phyloP scores from a whole-genome alignment of 2,888 invertebrate genomes.

The Agrochola lota region DNA sequence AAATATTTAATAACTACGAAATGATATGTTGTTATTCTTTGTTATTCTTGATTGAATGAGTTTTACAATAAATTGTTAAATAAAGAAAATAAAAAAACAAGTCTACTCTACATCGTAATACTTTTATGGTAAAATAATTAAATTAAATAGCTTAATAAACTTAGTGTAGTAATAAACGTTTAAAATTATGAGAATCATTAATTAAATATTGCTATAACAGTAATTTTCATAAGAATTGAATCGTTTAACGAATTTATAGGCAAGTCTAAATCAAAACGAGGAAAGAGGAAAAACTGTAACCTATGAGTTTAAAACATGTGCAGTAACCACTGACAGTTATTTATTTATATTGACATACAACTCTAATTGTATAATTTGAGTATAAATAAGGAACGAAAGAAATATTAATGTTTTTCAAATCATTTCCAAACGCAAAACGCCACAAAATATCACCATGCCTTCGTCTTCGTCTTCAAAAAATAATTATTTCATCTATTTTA shows the following conservation, averaged over 20 bases:
- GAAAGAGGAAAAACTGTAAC: constrained; percentile 42
- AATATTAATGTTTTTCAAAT: neutral
- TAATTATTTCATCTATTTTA: neutral
- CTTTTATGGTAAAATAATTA: constrained; percentile 81
- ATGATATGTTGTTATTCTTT: constrained; percentile 88
- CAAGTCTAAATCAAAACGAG: constrained; percentile 28
- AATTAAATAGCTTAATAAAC: constrained; percentile 38
- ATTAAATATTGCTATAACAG: constrained; percentile 44
- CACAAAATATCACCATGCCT: neutral
- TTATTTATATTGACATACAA: constrained; percentile 9
- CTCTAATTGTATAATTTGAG: constrained; percentile 7
- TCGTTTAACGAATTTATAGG: constrained; percentile 10
- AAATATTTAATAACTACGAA: constrained; percentile 62
- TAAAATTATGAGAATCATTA: constrained; percentile 61
- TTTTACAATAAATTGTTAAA: constrained; percentile 56
- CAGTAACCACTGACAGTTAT: constrained; percentile 8
- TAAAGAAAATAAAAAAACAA: constrained; percentile 58
- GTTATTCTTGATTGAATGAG: constrained; percentile 83
- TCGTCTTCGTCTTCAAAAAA: neutral
- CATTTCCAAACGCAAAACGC: neutral
- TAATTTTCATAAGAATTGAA: constrained; percentile 34
- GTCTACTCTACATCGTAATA: constrained; percentile 81
- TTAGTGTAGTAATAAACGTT: constrained; percentile 38
- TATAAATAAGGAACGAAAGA: neutral
- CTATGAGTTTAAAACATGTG: constrained; percentile 15